Base-by-base conservation (phyloP, 2,888 invertebrate species). In the Coelinius sp. region DNA sequence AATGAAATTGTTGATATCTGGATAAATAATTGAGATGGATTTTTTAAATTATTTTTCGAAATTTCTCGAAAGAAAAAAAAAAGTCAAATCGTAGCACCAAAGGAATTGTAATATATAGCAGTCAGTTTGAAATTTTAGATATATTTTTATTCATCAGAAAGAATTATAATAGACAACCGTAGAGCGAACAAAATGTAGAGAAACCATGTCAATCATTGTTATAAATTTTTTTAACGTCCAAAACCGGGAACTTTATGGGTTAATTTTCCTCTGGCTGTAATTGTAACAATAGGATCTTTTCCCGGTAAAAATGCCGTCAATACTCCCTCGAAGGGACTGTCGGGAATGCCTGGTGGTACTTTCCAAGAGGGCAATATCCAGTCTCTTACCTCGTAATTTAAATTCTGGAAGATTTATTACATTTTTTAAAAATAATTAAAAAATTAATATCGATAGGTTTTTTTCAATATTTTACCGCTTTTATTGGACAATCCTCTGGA, bases 331-430 rank as follows among this genome's bases (percentile, higher is more conserved):
- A 74, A 0, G n/a, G 49, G 56, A 14, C 75, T 75, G 7, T 77
- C 75, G 1, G 75, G 74, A 25, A 74, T 1, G 14, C 70, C 75
- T 7, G 76, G 46, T 41, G 74, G 74, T 22, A 78, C 41, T n/a
- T 59, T 59, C 0, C 70, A 38, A 10, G 35, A 20, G 1, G 76
- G 63, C 1, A 71, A 27, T 10, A 38, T 14, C 66, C 71, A 76
- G 2, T 73, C 38, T 4, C 8, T 1, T 0, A 73, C 25, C 3
- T n/a, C 12, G 56, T 59, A 76, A 12, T 41, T n/a, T 41, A 8
- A 6, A n/a, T 41, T 41, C n/a, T 41, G 10, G 41, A 41, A 41
- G 7, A 31, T n/a, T n/a, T 31, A 41, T 41, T 41, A 8, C 2
- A 41, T 12, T 41, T 41, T 6, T n/a, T 41, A 8, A n/a, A 41